These are phyloP conservation scores for Argentina silus DNA, from an alignment of 2,797 vertebrate species.

Conservation along the genomic window DNA sequence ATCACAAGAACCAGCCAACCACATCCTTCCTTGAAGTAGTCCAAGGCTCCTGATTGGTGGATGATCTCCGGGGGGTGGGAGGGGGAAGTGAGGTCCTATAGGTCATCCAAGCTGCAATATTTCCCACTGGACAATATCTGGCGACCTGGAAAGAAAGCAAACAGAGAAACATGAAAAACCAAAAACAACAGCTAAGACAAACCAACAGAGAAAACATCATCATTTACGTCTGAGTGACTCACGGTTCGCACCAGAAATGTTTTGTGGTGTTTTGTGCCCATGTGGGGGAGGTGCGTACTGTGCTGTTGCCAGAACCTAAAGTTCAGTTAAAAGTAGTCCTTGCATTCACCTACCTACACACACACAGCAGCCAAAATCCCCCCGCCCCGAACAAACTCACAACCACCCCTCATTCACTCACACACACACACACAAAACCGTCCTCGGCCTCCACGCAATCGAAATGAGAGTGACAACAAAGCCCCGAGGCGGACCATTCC, in stretches of 20 bases:
- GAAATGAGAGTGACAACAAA: conserved; percentile 57
- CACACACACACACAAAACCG: not conserved
- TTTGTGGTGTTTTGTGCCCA: conserved; percentile 7
- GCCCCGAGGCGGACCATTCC: conserved; percentile 49
- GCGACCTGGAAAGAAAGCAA: conserved; percentile 48
- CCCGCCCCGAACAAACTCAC: not conserved
- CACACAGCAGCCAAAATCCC: conserved; percentile 52
- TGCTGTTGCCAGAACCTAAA: conserved; percentile 47
- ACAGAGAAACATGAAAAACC: conserved; percentile 14
- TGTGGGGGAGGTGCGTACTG: conserved; percentile 4
- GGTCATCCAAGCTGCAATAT: conserved; percentile 68
- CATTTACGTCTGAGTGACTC: not conserved
- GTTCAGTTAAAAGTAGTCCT: conserved; percentile 60
- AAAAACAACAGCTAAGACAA: conserved; percentile 24
- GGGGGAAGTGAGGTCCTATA: conserved; percentile 43
- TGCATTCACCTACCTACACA: conserved; percentile 69
- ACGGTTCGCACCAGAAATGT: not conserved
- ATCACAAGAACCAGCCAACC: conserved; percentile 62
- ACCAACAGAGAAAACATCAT: conserved; percentile 10
- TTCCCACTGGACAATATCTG: conserved; percentile 42
- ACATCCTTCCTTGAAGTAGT: conserved; percentile 32
- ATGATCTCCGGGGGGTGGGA: conserved; percentile 54
- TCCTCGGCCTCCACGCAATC: conserved; percentile 31
- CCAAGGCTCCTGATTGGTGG: conserved; percentile 49
- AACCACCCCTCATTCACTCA: not conserved